These are phyloP conservation scores for Balaeniceps rex DNA, from an alignment of 2,113 vertebrate species.

Conservation along the genomic window DNA sequence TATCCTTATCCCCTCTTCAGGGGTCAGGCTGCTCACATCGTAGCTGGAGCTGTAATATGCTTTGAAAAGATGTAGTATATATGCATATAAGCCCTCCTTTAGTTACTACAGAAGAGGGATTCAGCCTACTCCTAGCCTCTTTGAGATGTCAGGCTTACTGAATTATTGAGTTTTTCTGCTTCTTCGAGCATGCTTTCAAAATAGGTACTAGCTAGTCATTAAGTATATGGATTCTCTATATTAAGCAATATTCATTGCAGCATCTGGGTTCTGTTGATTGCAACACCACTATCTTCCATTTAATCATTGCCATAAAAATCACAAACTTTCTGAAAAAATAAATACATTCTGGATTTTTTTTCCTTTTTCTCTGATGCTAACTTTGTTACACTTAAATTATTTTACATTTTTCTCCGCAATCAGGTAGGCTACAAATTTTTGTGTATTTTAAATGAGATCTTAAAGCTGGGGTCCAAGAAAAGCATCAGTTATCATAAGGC, in stretches of 20 bases:
- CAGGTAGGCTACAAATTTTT: neutral
- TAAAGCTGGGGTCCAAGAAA: neutral
- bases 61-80: neutral
- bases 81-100: neutral
- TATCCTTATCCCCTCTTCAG: neutral
- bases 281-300: neutral
- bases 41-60: neutral
- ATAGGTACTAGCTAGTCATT: neutral
- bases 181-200: neutral
- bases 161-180: constrained; percentile 6
- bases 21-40: neutral
- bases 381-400: neutral
- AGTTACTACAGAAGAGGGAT: neutral
- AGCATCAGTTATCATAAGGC: neutral
- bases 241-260: neutral
- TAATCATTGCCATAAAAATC: neutral
- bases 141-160: neutral
- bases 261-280: neutral
- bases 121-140: neutral
- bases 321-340: neutral
- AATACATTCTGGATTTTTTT: neutral
- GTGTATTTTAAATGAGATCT: neutral
- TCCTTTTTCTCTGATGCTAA: neutral
- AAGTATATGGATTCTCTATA: neutral
- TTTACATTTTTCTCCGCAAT: neutral